Evolutionary conservation across 2,113 vertebrate species (phyloP), one percentile per base, ranked within the genome.

Genomic region (Sialia sialis): DNA sequence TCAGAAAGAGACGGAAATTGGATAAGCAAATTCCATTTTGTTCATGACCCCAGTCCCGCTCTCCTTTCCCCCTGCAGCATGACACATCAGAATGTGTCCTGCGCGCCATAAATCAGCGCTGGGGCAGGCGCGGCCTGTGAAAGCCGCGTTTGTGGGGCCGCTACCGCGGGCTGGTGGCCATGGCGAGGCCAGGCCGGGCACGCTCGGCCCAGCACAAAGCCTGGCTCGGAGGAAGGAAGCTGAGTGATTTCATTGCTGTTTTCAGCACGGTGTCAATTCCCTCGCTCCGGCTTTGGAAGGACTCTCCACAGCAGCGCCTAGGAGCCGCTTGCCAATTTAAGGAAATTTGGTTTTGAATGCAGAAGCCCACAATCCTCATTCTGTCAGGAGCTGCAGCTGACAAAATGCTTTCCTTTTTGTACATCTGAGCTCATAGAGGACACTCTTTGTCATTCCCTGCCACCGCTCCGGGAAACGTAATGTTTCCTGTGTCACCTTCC

Each of bases 1-100:
- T 80, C 86, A 77, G 84, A 96, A 95, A 82, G 93, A 91, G 94
- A 85, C 88, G 88, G 97, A 97, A 97, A 97, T 93, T 63, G 95
- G 97, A 97, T 96, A 97, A 97, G 97, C 94, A 90, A 94, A 97
- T 97, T 96, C 96, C 95, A 92, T 93, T 96, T 97, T 97, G 96
- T 97, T 95, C 93, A 70, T 95, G 96, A 97, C 95, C 96, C 88
- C 68, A 7, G 26, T 48, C 20, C 93, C 30, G 26, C 92, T 97
- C 75, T 96, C 94, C 93, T 96, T 72, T 92, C 56, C 78, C 94
- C 94, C 92, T 89, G 94, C 95, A 96, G 95, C 90, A 70, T 96
- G 97, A 97, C 95, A 96, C 96, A 97, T 96, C 97, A 96, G 89
- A 95, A 97, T 93, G 52, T 73, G 87, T 74, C 67, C 94, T 79